phyloP scores from a whole-genome alignment of 2,797 vertebrate species.

The Protosalanx chinensis region DNA sequence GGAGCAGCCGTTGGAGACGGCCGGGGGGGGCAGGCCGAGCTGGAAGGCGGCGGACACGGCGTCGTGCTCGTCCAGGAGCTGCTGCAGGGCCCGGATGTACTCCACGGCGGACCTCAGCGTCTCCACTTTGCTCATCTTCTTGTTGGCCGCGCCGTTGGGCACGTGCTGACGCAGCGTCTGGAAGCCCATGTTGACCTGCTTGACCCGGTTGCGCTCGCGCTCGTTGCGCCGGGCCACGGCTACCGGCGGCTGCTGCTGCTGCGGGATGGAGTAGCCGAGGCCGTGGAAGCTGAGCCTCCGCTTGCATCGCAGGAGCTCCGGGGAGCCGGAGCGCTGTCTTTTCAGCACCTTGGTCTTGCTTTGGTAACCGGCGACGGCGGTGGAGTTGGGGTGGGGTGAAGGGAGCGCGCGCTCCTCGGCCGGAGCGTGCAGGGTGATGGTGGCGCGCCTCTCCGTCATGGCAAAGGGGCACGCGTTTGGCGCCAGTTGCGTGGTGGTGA shows the following conservation, averaged over 20 bases:
- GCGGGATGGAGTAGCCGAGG: slow-evolving; percentile 72
- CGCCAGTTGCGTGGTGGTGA: slow-evolving; percentile 57
- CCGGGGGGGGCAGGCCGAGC: slow-evolving; percentile 76
- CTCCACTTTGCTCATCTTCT: slow-evolving; percentile 98
- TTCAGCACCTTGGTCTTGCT: slow-evolving; percentile 76
- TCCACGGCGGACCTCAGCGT: slow-evolving; percentile 93
- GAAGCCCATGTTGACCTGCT: slow-evolving; percentile 95
- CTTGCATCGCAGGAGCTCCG: slow-evolving; percentile 89
- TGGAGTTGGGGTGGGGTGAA: slow-evolving; percentile 24
- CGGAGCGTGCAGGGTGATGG: slow-evolving; percentile 63
- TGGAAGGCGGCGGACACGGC: slow-evolving; percentile 79
- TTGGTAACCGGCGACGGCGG: slow-evolving; percentile 45
- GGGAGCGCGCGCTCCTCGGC: slow-evolving; percentile 60
- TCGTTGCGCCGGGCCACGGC: slow-evolving; percentile 90
- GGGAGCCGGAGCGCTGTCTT: slow-evolving; percentile 81
- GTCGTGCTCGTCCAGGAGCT: slow-evolving; percentile 88
- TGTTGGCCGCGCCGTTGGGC: slow-evolving; percentile 88
- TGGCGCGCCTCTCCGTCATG: slow-evolving; percentile 59
- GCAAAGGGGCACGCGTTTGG: slow-evolving; percentile 68
- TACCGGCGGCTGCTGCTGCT: slow-evolving; percentile 77
- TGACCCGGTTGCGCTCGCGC: slow-evolving; percentile 91
- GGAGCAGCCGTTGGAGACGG: slow-evolving; percentile 72
- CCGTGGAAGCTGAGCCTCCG: slow-evolving; percentile 80
- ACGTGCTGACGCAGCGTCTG: slow-evolving; percentile 93
- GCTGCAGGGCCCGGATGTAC: slow-evolving; percentile 92